A percentile compares a stretch with the other conserved stretches of the same genome.
Evolutionary conservation across 2,888 invertebrate species (phyloP).

Genomic region (Drosophila acutilabella): DNA sequence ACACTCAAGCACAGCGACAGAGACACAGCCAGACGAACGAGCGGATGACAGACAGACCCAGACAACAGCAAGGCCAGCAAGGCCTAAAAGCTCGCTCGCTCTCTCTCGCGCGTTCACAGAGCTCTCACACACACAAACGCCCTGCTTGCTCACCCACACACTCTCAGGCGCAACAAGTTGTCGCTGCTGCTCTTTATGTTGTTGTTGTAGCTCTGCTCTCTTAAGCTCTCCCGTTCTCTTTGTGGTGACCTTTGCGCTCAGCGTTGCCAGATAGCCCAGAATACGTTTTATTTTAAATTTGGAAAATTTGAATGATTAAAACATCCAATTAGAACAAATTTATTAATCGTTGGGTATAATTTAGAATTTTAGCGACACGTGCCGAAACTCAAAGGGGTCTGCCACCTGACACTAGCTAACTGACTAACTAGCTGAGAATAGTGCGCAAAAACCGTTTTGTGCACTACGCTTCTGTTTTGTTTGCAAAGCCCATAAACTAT

Average conservation of each 20-base stretch:
- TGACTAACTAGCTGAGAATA: slow-evolving; percentile 17
- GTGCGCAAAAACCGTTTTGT: slow-evolving; percentile 65
- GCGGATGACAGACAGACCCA: slow-evolving; percentile 27
- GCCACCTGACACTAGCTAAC: slow-evolving; percentile 46
- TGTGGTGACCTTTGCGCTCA: slow-evolving; percentile 32
- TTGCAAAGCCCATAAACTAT: slow-evolving; percentile 55
- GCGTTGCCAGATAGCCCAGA: slow-evolving; percentile 65
- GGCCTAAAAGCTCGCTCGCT: slow-evolving; percentile 46
- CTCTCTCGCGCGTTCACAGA: slow-evolving; percentile 4
- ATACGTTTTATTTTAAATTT: slow-evolving; percentile 39
- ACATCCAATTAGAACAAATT: slow-evolving; percentile 21
- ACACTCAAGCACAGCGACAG: slow-evolving; percentile 29
- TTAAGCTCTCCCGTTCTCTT: slow-evolving; percentile 41
- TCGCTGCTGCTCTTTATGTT: slow-evolving; percentile 32
- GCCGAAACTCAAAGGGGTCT: slow-evolving; percentile 24
- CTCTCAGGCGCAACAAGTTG: slow-evolving; percentile 71
- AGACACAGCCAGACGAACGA: slow-evolving; percentile 27
- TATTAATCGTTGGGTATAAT: not conserved
- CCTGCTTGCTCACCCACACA: slow-evolving; percentile 57
- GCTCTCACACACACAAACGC: slow-evolving; percentile 2
- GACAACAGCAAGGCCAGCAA: slow-evolving; percentile 50
- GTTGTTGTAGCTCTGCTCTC: slow-evolving; percentile 19
- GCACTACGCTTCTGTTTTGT: slow-evolving; percentile 47
- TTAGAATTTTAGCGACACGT: slow-evolving; percentile 30
- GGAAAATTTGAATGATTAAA: slow-evolving; percentile 11